A percentile compares a stretch with the other conserved stretches of the same genome.
These are phyloP conservation scores for Oligia latruncula DNA, from an alignment of 2,888 invertebrate genomes.

Conservation along the genomic window DNA sequence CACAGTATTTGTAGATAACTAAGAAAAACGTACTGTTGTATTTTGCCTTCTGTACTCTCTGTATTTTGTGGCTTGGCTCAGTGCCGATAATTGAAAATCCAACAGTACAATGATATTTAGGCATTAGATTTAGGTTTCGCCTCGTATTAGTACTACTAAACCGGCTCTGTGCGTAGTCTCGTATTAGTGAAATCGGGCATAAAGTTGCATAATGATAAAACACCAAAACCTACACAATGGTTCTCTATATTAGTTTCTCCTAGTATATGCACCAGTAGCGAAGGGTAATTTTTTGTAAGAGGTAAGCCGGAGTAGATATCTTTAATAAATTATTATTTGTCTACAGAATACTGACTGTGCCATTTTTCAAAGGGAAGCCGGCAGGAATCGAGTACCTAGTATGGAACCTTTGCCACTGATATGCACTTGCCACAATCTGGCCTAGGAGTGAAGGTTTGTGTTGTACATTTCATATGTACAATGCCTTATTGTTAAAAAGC, in stretches of 20 bases:
- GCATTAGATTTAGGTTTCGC: neutral
- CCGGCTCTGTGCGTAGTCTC: too few species aligned
- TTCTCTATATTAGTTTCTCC: too few species aligned
- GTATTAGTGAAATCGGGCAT: neutral
- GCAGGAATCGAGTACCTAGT: too few species aligned
- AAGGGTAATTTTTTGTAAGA: too few species aligned
- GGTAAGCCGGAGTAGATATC: too few species aligned
- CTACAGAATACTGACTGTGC: too few species aligned
- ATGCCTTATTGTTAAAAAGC: slow-evolving; percentile 26
- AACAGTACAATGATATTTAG: neutral
- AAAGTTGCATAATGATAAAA: neutral
- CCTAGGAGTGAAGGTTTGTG: neutral
- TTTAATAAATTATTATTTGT: too few species aligned
- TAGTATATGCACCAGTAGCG: neutral
- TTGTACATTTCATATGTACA: slow-evolving; percentile 4
- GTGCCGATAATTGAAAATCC: neutral
- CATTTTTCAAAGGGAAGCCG: too few species aligned
- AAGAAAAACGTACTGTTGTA: neutral
- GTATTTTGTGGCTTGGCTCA: neutral
- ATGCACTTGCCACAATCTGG: neutral
- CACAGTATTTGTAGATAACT: too few species aligned
- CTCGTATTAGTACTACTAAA: neutral
- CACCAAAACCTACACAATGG: neutral
- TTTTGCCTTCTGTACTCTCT: neutral
- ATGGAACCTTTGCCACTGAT: too few species aligned